Evolutionary conservation across 2,888 invertebrate species (phyloP), one percentile per base, ranked within the genome.

Genomic region (Cataglyphis livida): DNA sequence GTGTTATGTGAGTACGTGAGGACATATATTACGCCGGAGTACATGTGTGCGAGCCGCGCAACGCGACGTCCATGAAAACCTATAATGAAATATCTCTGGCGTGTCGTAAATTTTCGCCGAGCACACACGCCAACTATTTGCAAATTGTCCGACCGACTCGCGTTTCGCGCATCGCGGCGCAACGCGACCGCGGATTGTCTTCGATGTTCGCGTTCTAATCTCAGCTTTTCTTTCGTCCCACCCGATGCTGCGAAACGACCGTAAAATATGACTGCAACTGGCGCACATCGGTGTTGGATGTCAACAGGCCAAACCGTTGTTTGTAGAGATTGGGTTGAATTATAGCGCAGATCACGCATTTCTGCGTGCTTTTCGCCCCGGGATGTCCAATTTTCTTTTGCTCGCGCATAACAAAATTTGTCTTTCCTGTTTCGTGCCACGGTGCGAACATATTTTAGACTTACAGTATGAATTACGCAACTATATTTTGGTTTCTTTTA

Each of bases 1-100:
- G 90, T 88, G 87, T 81, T 87, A 83, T 87, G 82, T 84, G 83
- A 82, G 78, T 88, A 89, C 91, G 91, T 88, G 91, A 90, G 87
- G 89, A 90, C 89, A 86, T 91, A 88, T 87, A 87, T 91, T 89
- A 88, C 84, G 66, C n/a, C 51, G n/a, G 32, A 86, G 48, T 79
- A 81, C 81, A 78, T 75, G 61, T 75, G 65, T 57, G 81, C 35
- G 51, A 18, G 15, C 59, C 9, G 62, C 25, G 35, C 41, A 51
- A 75, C 73, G 82, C 66, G 73, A 51, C 73, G 18, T 44, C 66
- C 83, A 48, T 48, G 78, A 68, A 85, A 89, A 85, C 79, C 84
- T 62, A 74, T 87, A 85, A 85, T 81, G 85, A 89, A 88, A 89
- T 89, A 89, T 89, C 82, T 64, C 70, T 65, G 15, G 28, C 4